Conservation (phyloP, 2,797 vertebrate species). For the Picus viridis region DNA sequence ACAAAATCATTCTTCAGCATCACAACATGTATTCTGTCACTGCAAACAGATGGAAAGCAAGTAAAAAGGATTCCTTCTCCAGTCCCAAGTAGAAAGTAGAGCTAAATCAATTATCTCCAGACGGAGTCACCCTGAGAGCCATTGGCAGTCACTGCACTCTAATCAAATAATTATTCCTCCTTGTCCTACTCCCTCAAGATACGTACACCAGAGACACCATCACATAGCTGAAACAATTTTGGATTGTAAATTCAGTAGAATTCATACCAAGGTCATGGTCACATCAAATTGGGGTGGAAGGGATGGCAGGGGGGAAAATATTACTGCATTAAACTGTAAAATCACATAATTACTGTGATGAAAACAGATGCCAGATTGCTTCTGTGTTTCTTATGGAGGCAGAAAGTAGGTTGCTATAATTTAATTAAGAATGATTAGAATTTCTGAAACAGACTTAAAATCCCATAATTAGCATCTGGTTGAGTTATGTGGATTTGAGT, state of each 20-base stretch:
- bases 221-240: background rate
- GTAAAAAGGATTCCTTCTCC: background rate
- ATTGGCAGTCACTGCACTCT: background rate
- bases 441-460: background rate
- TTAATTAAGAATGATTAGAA: background rate
- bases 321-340: background rate
- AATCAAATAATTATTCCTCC: background rate
- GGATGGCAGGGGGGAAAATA: background rate
- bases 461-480: background rate
- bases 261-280: background rate
- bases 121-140: background rate
- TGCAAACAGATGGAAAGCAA: background rate
- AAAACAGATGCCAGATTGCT: background rate
- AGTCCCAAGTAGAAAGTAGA: background rate
- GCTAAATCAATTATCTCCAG: background rate
- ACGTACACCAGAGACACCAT: background rate
- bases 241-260: background rate
- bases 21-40: background rate
- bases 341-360: background rate
- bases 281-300: background rate
- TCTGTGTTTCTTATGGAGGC: background rate
- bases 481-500: background rate
- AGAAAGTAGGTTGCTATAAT: background rate
- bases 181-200: background rate
- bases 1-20: background rate